Percentiles rank a stretch among this genome's conserved stretches.
Conservation (phyloP, 2,888 invertebrate genomes). For the Pollenia labialis region DNA sequence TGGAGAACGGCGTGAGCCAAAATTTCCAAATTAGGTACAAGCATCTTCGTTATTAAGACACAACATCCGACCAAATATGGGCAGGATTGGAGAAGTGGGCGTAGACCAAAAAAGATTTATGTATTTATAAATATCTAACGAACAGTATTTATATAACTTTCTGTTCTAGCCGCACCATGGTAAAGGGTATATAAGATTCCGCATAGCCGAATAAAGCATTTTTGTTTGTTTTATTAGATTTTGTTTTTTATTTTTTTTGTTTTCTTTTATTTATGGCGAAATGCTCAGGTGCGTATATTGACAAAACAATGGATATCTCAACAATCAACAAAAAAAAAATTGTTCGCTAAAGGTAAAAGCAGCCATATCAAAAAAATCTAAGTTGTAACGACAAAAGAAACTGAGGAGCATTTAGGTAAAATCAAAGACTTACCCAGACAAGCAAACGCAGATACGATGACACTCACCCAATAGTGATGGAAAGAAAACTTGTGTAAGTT, state of each 20-base stretch:
- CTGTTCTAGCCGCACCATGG: too few relatives aligned
- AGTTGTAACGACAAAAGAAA: conserved; percentile 10
- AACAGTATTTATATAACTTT: too few relatives aligned
- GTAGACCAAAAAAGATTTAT: too few relatives aligned
- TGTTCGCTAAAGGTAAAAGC: conserved; percentile 40
- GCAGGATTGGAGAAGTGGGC: too few relatives aligned
- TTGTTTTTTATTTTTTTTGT: conserved; percentile 46
- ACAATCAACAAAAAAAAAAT: conserved; percentile 61
- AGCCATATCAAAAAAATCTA: conserved; percentile 57
- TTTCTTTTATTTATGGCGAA: conserved; percentile 79
- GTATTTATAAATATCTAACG: too few relatives aligned
- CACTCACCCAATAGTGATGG: neutral
- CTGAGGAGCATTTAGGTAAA: conserved; percentile 32
- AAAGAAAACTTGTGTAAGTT: conserved; percentile 1
- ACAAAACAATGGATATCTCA: conserved; percentile 74
- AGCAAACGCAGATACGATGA: neutral
- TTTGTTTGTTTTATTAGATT: conserved; percentile 12
- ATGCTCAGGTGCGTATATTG: conserved; percentile 81
- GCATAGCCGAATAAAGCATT: too few relatives aligned
- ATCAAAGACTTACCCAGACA: conserved; percentile 29
- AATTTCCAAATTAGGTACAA: too few relatives aligned
- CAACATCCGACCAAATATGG: too few relatives aligned
- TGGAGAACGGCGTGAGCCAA: too few relatives aligned
- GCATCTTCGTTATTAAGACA: too few relatives aligned
- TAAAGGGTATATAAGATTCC: too few relatives aligned